Conservation (phyloP, 2,888 invertebrate genomes). For the Autographa gamma region DNA sequence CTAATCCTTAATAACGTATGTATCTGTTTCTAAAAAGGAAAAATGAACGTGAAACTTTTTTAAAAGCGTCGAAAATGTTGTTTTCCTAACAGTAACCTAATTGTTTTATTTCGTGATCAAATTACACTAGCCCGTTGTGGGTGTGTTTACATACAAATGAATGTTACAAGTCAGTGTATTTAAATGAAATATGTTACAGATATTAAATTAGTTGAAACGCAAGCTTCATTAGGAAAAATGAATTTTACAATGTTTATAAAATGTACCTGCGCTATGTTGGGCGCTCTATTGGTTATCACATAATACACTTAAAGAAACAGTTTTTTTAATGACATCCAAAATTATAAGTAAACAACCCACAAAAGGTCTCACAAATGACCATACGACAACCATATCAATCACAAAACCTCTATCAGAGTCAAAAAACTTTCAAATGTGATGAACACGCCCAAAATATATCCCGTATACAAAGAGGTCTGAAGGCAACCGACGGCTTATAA, state of each 20-base stretch:
- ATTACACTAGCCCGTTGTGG: conserved; percentile 4
- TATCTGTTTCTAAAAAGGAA: neutral
- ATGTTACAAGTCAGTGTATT: neutral
- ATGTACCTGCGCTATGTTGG: neutral
- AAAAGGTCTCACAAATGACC: too few relatives aligned
- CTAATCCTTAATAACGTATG: neutral
- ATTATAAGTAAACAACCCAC: too few relatives aligned
- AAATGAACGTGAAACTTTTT: too few relatives aligned
- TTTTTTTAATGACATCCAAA: too few relatives aligned
- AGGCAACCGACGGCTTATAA: conserved; percentile 22
- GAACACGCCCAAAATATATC: conserved; percentile 3
- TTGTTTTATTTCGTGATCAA: conserved; percentile 2
- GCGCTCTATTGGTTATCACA: too few relatives aligned
- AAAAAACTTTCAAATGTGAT: conserved; percentile 8
- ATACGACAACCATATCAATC: neutral
- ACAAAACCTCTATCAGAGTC: conserved; percentile 4
- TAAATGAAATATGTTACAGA: neutral
- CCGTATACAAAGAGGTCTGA: conserved; percentile 6
- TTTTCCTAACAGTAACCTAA: neutral
- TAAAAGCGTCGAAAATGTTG: neutral
- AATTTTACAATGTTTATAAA: too few relatives aligned
- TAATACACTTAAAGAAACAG: too few relatives aligned
- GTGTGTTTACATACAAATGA: conserved; percentile 4
- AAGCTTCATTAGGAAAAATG: neutral
- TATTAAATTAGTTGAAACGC: neutral